phyloP scores from a whole-genome alignment of 2,888 invertebrate species.

The Cerastis leucographa region DNA sequence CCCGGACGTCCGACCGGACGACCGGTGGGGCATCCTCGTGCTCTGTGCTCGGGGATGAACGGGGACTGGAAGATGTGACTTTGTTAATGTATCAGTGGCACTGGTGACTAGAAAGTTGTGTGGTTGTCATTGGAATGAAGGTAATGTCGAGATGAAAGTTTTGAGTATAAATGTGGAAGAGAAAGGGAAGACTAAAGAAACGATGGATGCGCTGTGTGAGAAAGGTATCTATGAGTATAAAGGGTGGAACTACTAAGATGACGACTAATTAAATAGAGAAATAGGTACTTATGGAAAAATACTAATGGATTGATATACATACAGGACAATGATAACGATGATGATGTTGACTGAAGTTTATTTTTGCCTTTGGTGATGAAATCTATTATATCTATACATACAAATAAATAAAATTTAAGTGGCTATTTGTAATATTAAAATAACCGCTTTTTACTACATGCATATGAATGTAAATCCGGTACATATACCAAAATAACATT shows the following conservation, averaged over 20 bases:
- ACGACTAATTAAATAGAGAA: neutral
- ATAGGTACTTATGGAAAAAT: neutral
- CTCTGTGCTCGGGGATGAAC: conserved; percentile 19
- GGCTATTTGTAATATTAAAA: too few relatives aligned
- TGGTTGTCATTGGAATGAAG: neutral
- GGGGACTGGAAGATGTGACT: conserved; percentile 43
- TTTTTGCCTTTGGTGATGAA: neutral
- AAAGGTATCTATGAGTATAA: neutral
- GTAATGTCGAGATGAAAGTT: neutral
- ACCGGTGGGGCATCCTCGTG: conserved; percentile 52
- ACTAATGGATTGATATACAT: neutral
- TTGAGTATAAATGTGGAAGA: neutral
- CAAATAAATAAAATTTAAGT: too few relatives aligned
- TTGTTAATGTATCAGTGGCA: neutral
- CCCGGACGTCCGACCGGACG: conserved; percentile 65
- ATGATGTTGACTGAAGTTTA: neutral
- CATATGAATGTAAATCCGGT: too few relatives aligned
- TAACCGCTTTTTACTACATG: too few relatives aligned
- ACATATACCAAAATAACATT: too few relatives aligned
- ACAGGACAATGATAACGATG: neutral
- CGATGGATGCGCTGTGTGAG: neutral
- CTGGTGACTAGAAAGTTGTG: neutral
- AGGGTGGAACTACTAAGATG: neutral
- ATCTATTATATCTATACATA: too few relatives aligned
- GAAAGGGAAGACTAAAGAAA: neutral